These are phyloP conservation scores for Gouania willdenowi DNA, from an alignment of 2,797 vertebrate species.

Conservation along the genomic window DNA sequence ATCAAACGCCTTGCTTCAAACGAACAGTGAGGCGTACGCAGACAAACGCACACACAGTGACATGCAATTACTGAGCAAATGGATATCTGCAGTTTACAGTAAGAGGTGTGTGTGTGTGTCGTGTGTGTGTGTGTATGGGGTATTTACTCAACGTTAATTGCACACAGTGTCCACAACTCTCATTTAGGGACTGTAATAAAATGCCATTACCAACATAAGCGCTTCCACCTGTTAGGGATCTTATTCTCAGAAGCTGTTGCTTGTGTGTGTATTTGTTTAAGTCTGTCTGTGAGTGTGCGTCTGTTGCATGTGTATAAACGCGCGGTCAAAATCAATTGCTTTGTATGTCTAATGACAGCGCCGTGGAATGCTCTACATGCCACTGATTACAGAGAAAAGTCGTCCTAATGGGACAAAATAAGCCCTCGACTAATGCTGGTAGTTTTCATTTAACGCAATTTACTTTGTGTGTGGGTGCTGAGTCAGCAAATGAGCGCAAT, in stretches of 20 bases:
- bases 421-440: conserved; percentile 20
- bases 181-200: conserved; percentile 63
- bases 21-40: conserved; percentile 43
- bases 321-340: conserved; percentile 36
- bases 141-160: conserved; percentile 52
- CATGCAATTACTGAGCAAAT: conserved; percentile 38
- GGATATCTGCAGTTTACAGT: conserved; percentile 6
- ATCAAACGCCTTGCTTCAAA: conserved; percentile 71
- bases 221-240: conserved; percentile 61
- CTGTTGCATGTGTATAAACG: not conserved
- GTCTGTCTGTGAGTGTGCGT: not conserved
- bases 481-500: conserved; percentile 44
- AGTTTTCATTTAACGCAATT: conserved; percentile 51
- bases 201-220: conserved; percentile 61
- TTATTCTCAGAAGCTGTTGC: conserved; percentile 20
- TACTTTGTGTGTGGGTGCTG: conserved; percentile 44
- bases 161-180: conserved; percentile 48
- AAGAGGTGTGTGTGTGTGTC: conserved; percentile 7
- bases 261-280: conserved; percentile 14
- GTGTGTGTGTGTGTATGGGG: conserved; percentile 22
- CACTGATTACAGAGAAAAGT: conserved; percentile 43
- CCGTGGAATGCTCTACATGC: conserved; percentile 30
- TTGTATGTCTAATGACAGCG: conserved; percentile 26
- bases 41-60: conserved; percentile 45
- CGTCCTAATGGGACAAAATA: conserved; percentile 15